Conservation (phyloP, 2,888 invertebrate species). For the Amphipyra berbera region DNA sequence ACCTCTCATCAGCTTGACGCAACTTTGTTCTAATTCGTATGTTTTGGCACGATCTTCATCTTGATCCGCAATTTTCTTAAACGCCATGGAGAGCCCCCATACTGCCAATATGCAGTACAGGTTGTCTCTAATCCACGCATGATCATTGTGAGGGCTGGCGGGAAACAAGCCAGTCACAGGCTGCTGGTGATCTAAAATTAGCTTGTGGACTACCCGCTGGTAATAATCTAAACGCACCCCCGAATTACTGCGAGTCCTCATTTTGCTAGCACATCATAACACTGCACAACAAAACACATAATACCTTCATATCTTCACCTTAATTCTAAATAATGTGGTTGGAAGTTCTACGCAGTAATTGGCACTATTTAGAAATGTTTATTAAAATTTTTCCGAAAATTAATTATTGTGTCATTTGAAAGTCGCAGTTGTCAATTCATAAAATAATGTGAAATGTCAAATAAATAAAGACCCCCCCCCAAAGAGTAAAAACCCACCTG, state of each 20-base stretch:
- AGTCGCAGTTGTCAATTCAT: conserved; percentile 71
- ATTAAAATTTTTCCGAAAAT: conserved; percentile 6
- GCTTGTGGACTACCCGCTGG: conserved; percentile 97
- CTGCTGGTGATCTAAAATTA: conserved; percentile 98
- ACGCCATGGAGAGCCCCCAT: conserved; percentile 99
- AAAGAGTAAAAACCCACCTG: too few species aligned
- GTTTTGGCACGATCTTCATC: conserved; percentile 99
- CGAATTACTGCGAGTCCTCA: conserved; percentile 97
- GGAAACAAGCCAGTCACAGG: conserved; percentile 99
- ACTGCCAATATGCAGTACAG: conserved; percentile 98
- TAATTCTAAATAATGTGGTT: conserved; percentile 10
- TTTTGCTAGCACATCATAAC: conserved; percentile 73
- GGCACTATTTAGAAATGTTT: neutral
- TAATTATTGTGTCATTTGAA: conserved; percentile 79
- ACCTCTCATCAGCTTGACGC: conserved; percentile 96
- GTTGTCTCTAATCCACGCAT: conserved; percentile 99
- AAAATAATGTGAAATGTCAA: neutral
- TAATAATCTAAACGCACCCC: conserved; percentile 98
- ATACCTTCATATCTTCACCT: too few species aligned
- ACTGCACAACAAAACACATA: conserved; percentile 14
- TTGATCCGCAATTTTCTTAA: conserved; percentile 99
- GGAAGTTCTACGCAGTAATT: neutral
- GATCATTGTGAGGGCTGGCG: conserved; percentile 95
- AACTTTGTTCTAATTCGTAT: conserved; percentile 98
- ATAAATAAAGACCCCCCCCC: neutral